Conservation (phyloP, 1,140 invertebrate genomes). For the Drosophila kikkawai region DNA sequence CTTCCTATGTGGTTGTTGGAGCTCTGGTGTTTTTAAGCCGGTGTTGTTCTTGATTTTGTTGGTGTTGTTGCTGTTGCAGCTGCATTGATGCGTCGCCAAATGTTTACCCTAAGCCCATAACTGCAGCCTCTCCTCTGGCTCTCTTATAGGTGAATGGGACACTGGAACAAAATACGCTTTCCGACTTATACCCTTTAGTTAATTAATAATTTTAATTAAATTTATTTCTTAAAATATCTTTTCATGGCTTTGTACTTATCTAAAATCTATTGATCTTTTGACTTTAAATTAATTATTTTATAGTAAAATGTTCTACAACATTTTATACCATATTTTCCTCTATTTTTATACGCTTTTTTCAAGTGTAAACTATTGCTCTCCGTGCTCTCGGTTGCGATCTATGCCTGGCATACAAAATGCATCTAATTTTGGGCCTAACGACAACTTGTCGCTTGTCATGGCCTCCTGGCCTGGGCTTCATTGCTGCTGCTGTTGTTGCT, state of each 20-base stretch:
- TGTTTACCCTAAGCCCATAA: slow-evolving; percentile 68
- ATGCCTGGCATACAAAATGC: slow-evolving; percentile 71
- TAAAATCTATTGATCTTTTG: not conserved
- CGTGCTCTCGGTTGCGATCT: slow-evolving; percentile 23
- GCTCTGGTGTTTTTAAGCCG: slow-evolving; percentile 14
- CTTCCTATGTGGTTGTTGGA: slow-evolving; percentile 19
- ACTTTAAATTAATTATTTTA: not conserved
- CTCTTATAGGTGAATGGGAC: slow-evolving; percentile 22
- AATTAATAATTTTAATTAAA: too few species aligned
- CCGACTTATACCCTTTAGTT: not conserved
- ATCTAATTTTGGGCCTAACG: slow-evolving; percentile 81
- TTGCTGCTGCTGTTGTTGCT: slow-evolving; percentile 22
- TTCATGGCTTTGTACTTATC: too few species aligned
- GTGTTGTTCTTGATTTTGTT: slow-evolving; percentile 50
- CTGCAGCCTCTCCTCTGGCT: slow-evolving; percentile 12
- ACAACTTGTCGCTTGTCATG: slow-evolving; percentile 81
- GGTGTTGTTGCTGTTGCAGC: slow-evolving; percentile 59
- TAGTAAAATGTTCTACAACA: not conserved
- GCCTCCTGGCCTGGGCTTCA: slow-evolving; percentile 37
- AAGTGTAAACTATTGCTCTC: slow-evolving; percentile 21
- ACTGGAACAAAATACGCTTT: not conserved
- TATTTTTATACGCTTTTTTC: not conserved
- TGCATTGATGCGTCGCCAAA: slow-evolving; percentile 73
- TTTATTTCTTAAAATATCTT: not conserved
- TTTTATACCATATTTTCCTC: not conserved